These are phyloP conservation scores for Phrynosoma blainvillii DNA, from an alignment of 2,113 vertebrate species.

Conservation along the genomic window DNA sequence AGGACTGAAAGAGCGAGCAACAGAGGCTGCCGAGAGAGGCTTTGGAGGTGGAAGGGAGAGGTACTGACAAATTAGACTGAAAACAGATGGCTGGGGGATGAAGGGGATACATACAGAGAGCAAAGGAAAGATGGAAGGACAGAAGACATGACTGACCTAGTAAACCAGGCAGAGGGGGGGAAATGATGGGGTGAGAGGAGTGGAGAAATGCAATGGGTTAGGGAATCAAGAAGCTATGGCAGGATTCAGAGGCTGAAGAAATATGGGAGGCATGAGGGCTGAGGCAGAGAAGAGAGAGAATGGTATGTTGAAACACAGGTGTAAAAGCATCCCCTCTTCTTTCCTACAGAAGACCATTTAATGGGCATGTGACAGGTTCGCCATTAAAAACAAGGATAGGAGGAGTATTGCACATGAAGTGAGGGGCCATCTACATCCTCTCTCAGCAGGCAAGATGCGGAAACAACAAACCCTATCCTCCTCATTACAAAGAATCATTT, in stretches of 20 bases:
- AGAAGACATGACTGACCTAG: not conserved
- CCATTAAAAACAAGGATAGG: not conserved
- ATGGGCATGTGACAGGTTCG: not conserved
- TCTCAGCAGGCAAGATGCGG: not conserved
- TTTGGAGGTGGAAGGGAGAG: not conserved
- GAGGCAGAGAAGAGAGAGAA: not conserved
- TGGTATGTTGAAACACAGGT: not conserved
- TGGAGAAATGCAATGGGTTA: not conserved
- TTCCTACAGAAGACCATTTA: not conserved
- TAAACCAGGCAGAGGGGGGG: not conserved
- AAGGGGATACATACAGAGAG: no score
- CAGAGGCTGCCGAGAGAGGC: not conserved
- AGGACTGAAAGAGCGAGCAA: not conserved
- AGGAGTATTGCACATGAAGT: no score
- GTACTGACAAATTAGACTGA: not conserved
- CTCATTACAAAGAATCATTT: not conserved
- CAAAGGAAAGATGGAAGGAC: not conserved
- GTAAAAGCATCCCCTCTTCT: not conserved
- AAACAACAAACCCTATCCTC: not conserved
- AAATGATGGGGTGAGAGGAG: not conserved
- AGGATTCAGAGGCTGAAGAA: not conserved
- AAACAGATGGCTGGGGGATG: not conserved
- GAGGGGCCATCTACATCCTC: not conserved
- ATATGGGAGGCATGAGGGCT: not conserved
- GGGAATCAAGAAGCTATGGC: not conserved